Percentiles rank a stretch among this genome's conserved stretches.
These are phyloP conservation scores for Luscinia megarhynchos DNA, from an alignment of 2,797 vertebrate species.

Conservation along the genomic window DNA sequence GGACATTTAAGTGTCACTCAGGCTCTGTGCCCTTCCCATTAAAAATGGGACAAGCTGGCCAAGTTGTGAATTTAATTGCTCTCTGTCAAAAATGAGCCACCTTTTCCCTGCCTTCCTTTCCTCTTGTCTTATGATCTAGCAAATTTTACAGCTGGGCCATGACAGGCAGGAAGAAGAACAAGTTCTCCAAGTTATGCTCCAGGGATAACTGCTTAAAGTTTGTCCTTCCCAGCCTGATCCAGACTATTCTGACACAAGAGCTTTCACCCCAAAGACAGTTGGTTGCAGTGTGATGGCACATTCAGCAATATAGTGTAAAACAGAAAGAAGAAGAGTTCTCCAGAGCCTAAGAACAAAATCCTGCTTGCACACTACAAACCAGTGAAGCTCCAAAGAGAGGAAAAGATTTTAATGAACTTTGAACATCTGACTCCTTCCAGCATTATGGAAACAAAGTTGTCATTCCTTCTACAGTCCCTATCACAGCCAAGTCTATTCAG, in stretches of 20 bases:
- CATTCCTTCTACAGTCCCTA: slow-evolving; percentile 17
- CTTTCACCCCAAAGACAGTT: neutral
- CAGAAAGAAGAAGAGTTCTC: neutral
- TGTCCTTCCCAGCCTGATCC: neutral
- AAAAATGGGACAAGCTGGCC: neutral
- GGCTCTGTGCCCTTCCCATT: neutral
- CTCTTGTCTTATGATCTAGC: neutral
- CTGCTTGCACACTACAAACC: neutral
- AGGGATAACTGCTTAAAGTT: neutral
- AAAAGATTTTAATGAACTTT: slow-evolving; percentile 21
- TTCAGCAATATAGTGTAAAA: neutral
- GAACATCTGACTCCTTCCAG: slow-evolving; percentile 30
- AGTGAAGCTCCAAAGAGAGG: neutral
- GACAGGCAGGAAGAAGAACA: neutral
- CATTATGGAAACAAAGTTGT: slow-evolving; percentile 42
- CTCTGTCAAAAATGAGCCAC: neutral
- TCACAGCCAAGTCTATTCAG: slow-evolving; percentile 22
- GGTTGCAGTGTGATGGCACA: neutral
- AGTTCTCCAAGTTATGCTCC: neutral
- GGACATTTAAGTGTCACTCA: neutral
- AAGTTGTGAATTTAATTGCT: neutral
- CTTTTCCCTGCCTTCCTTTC: neutral
- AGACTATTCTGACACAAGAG: neutral
- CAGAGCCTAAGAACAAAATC: neutral
- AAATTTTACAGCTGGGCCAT: neutral